These are phyloP conservation scores for Xenus cinereus DNA, from an alignment of 2,113 vertebrate species.

Conservation along the genomic window DNA sequence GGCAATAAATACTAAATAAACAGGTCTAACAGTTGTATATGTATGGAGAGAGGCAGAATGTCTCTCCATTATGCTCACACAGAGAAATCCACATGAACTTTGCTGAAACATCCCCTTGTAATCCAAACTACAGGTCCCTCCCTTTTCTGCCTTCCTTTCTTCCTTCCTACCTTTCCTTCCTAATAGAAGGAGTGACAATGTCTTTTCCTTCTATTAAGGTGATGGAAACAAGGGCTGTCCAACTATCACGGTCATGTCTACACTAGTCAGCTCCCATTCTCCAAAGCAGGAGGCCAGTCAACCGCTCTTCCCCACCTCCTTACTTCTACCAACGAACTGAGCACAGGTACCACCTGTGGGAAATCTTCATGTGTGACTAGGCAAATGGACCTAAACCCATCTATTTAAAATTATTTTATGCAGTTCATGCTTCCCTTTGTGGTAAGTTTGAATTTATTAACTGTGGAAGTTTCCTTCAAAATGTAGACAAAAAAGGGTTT, in stretches of 20 bases:
- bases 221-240: background rate
- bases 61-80: background rate
- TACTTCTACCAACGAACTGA: background rate
- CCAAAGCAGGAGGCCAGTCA: background rate
- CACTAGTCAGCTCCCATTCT: background rate
- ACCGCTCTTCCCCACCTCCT: background rate
- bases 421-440: background rate
- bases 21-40: fast-evolving
- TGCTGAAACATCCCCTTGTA: fast-evolving
- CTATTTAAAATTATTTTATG: background rate
- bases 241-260: background rate
- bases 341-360: background rate
- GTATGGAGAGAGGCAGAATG: background rate
- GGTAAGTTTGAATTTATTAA: background rate
- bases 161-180: background rate
- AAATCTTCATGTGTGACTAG: background rate
- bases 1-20: background rate
- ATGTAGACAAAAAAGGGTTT: background rate
- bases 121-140: background rate
- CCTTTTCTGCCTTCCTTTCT: background rate
- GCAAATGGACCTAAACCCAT: background rate
- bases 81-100: background rate
- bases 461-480: background rate
- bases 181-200: background rate
- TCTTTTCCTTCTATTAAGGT: background rate